Conservation (phyloP, 1,140 invertebrate species). For the Sogatella furcifera region DNA sequence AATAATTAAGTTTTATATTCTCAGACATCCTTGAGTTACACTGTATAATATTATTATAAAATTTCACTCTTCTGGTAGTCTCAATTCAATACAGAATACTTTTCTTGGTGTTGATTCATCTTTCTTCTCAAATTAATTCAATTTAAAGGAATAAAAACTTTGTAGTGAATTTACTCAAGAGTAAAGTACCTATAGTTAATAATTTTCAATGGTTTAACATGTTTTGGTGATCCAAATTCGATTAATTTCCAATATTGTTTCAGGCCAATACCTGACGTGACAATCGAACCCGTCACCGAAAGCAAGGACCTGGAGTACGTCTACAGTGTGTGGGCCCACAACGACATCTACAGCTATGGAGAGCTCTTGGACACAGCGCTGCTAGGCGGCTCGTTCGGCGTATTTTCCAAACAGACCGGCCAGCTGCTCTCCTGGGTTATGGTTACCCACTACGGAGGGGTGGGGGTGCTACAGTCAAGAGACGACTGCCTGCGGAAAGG, state of each 20-base stretch:
- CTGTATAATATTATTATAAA: too few species aligned
- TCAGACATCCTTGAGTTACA: too few species aligned
- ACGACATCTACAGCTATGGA: slow-evolving; percentile 16
- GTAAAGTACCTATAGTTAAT: too few species aligned
- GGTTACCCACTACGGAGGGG: slow-evolving; percentile 18
- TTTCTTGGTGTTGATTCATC: too few species aligned
- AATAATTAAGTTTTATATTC: too few species aligned
- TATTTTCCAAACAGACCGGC: slow-evolving; percentile 1
- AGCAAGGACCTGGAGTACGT: slow-evolving; percentile 14
- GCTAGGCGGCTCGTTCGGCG: slow-evolving; percentile 12
- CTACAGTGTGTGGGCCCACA: slow-evolving; percentile 19
- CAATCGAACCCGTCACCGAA: not conserved
- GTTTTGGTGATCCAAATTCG: too few species aligned
- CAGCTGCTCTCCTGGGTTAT: slow-evolving; percentile 17
- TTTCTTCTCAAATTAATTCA: too few species aligned
- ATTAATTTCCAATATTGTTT: not conserved
- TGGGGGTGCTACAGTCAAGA: slow-evolving; percentile 10
- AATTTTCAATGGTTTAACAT: too few species aligned
- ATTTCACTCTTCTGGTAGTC: too few species aligned
- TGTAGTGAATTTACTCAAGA: too few species aligned
- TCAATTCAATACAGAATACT: too few species aligned
- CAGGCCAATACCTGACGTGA: slow-evolving; percentile 6
- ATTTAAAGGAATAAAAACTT: too few species aligned
- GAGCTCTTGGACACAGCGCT: slow-evolving; percentile 15
- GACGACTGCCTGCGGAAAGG: slow-evolving; percentile 2